These are phyloP conservation scores for Ruditapes philippinarum DNA, from an alignment of 1,140 invertebrate species.

Conservation along the genomic window DNA sequence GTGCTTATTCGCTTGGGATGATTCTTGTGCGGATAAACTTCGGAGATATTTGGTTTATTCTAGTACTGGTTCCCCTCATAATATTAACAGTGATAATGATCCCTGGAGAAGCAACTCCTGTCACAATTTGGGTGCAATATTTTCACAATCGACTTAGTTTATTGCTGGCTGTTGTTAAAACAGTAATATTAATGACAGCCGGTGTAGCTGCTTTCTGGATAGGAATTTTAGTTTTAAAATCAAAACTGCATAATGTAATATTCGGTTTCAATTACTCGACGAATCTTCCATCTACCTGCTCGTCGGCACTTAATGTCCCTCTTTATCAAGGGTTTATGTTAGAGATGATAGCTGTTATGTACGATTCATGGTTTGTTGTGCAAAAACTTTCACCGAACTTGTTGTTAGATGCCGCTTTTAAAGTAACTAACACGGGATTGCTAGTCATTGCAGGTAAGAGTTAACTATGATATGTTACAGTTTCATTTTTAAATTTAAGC, in stretches of 20 bases:
- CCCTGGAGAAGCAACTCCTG: constrained; percentile 30
- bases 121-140: constrained; percentile 36
- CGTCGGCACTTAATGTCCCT: constrained; percentile 23
- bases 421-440: neutral
- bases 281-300: neutral
- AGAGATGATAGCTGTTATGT: constrained; percentile 15
- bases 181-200: neutral
- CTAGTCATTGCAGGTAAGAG: constrained; percentile 29
- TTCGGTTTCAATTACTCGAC: neutral
- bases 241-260: constrained; percentile 1
- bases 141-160: neutral
- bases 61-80: constrained; percentile 12
- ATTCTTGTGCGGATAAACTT: constrained; percentile 5
- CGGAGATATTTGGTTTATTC: constrained; percentile 14
- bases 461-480: no score
- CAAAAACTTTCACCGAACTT: constrained; percentile 17
- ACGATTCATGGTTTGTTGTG: constrained; percentile 22
- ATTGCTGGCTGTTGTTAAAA: neutral
- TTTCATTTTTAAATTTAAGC: no score
- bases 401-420: neutral
- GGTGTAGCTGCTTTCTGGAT: constrained; percentile 33
- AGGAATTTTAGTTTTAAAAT: constrained; percentile 4
- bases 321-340: constrained; percentile 37
- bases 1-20: constrained; percentile 41
- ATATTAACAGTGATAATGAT: neutral